Conservation (phyloP, 2,888 invertebrate genomes). For the Mesoligia furuncula region DNA sequence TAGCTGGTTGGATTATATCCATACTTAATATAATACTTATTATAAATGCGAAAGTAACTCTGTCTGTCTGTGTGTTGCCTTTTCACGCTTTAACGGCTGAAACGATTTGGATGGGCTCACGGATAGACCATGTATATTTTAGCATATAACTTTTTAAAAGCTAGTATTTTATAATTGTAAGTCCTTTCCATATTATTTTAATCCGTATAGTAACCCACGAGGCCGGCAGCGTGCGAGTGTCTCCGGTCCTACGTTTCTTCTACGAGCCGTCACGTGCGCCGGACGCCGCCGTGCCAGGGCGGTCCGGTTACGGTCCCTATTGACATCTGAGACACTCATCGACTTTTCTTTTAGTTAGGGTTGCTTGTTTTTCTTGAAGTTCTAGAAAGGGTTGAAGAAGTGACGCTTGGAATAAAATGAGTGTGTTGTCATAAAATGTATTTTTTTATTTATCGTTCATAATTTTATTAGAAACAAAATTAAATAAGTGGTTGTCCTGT, state of each 20-base stretch:
- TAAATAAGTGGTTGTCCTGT: background rate
- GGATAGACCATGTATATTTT: no score
- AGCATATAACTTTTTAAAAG: background rate
- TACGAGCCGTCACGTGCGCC: slow-evolving; percentile 48
- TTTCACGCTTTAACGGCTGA: no score
- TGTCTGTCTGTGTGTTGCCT: no score
- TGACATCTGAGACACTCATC: background rate
- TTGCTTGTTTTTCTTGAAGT: background rate
- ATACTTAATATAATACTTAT: background rate
- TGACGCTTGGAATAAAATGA: background rate
- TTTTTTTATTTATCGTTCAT: background rate
- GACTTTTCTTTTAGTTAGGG: slow-evolving; percentile 11
- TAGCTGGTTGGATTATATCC: background rate
- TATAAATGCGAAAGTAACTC: no score
- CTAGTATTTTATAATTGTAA: background rate
- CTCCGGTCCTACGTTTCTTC: slow-evolving; percentile 33
- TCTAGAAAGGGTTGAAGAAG: background rate
- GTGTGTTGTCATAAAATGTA: background rate
- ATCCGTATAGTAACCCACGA: slow-evolving; percentile 41
- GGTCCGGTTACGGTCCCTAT: slow-evolving; percentile 18
- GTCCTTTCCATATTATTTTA: background rate
- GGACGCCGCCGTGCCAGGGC: background rate
- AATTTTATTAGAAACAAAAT: background rate
- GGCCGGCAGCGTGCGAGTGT: slow-evolving; percentile 51
- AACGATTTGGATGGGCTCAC: no score